Evolutionary conservation across 2,113 vertebrate genomes (phyloP), one percentile per base, ranked within the genome.

Genomic region (Hippocampus zosterae): DNA sequence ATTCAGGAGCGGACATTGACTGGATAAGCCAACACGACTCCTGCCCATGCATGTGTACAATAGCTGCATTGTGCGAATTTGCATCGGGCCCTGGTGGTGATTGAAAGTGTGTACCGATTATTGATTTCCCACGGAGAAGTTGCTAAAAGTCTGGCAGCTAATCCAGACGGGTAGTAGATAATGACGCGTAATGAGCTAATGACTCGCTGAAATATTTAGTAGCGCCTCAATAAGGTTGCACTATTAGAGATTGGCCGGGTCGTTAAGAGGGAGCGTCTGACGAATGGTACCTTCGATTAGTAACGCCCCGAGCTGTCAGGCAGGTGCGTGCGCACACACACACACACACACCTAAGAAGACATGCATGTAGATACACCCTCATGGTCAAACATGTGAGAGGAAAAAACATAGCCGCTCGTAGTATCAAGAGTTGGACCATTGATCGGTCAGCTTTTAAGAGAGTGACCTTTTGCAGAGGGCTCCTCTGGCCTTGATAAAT

Each of bases 371-470:
- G 72, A 73, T 65, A 42, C 75, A 71, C 76, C 80, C 78, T 80
- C 69, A 74, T 76, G 81, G 78, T 85, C 74, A 85, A 74, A 81
- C 68, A 72, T 66, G 64, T 57, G n/a, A 75, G 65, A 60, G 60
- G 61, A 76, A 85, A 79, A 85, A 86, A 71, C 83, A 69, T 67
- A 88, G 84, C 89, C 85, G 84, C 83, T 84, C 57, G 15, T 18
- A 73, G 80, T 81, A 76, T 84, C 84, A 91, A 87, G 86, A 92
- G 87, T 87, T 90, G 87, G 80, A 82, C 80, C 89, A 93, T 93
- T 92, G 92, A 93, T 93, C 89, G 87, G 79, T 87, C 90, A 87
- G 94, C 93, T 95, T 93, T 94, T 94, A 95, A 92, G 94, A 93
- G 91, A 93, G 91, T 94, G 92, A 92, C 92, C 92, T 93, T 93